These are phyloP conservation scores for Elaphurus davidianus DNA, from an alignment of 2,113 vertebrate genomes.

Conservation along the genomic window DNA sequence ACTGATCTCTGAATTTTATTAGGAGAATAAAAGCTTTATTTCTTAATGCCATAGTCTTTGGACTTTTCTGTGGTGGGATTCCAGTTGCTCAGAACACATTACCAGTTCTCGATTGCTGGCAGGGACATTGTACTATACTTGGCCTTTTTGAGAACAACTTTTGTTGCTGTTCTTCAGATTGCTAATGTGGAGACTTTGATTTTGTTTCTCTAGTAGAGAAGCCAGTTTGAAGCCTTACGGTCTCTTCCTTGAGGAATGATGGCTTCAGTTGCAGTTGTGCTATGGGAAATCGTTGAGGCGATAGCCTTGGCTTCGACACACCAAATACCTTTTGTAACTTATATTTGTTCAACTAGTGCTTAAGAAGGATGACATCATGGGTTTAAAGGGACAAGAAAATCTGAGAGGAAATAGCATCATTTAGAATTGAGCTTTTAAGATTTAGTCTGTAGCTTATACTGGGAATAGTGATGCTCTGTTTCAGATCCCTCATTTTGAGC, in stretches of 20 bases:
- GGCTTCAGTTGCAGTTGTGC: background rate
- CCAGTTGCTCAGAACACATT: background rate
- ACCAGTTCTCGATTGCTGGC: background rate
- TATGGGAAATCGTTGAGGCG: background rate
- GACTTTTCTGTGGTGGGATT: constrained; percentile 7
- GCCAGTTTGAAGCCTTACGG: background rate
- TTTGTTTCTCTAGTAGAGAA: background rate
- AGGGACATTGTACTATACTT: background rate
- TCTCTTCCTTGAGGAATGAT: background rate
- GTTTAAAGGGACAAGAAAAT: background rate
- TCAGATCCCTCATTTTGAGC: constrained; percentile 1
- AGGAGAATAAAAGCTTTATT: constrained; percentile 36
- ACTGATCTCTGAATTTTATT: background rate
- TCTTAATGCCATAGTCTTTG: background rate
- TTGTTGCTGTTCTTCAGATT: background rate
- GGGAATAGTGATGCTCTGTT: background rate
- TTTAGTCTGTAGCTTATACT: background rate
- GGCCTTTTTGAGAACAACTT: constrained; percentile 21
- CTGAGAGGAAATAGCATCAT: background rate
- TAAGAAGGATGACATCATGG: constrained; percentile 37
- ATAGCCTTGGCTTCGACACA: background rate
- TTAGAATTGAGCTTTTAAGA: constrained; percentile 20
- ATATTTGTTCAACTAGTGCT: constrained; percentile 29
- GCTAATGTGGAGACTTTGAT: background rate
- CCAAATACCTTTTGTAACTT: constrained; percentile 41